Conservation (phyloP, 2,797 vertebrate species). For the Garrulus glandarius region DNA sequence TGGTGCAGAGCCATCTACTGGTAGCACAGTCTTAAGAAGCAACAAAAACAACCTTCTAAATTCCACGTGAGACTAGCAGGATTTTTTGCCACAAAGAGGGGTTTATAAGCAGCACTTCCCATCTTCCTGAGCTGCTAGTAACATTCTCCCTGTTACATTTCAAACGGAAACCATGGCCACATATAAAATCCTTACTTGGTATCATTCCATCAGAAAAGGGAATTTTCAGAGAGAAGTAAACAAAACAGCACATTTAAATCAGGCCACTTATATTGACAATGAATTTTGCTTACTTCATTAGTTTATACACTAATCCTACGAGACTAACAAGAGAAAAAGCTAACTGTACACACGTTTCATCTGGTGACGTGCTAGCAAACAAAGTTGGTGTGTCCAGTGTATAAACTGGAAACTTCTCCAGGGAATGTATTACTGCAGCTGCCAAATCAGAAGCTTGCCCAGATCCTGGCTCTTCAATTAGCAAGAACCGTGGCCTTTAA, state of each 20-base stretch:
- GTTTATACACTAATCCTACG: not conserved
- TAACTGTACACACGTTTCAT: slow-evolving; percentile 92
- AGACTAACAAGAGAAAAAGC: not conserved
- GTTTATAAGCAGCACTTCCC: not conserved
- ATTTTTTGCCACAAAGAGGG: not conserved
- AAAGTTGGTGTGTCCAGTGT: slow-evolving; percentile 86
- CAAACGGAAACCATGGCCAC: not conserved
- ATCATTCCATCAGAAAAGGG: not conserved
- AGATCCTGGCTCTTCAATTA: slow-evolving; percentile 84
- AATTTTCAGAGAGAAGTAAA: not conserved
- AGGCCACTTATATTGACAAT: not conserved
- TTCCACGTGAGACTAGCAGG: not conserved
- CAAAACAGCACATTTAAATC: not conserved
- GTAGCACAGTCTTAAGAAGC: not conserved
- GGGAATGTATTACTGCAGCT: slow-evolving; percentile 87
- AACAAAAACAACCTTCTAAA: not conserved
- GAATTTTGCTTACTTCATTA: not conserved
- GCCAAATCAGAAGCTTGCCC: slow-evolving; percentile 90
- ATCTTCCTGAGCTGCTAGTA: not conserved
- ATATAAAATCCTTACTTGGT: not conserved
- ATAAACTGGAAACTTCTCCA: slow-evolving; percentile 90
- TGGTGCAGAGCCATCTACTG: not conserved
- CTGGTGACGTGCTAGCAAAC: slow-evolving; percentile 84
- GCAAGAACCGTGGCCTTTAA: slow-evolving; percentile 86
- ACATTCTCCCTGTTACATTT: not conserved